phyloP scores from a whole-genome alignment of 2,888 invertebrate species.

The Helicoverpa assulta region DNA sequence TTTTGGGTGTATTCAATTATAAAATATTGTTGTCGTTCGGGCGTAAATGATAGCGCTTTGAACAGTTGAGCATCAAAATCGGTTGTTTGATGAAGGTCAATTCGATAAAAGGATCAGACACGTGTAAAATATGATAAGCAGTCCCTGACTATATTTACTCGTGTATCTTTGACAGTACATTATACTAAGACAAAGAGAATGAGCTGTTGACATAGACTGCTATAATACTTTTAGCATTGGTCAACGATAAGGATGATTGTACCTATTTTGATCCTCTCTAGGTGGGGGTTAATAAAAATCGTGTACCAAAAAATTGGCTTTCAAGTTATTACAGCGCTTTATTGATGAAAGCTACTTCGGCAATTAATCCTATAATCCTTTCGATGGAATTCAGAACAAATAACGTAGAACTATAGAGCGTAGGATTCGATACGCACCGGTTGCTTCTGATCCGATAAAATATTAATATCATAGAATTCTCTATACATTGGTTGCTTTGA shows the following conservation, averaged over 20 bases:
- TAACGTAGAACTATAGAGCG: slow-evolving; percentile 33
- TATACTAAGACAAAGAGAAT: too few species aligned
- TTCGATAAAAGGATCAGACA: too few species aligned
- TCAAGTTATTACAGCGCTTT: slow-evolving; percentile 4
- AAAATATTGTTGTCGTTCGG: slow-evolving; percentile 3
- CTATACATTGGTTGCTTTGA: not conserved
- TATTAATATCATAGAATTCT: slow-evolving; percentile 15
- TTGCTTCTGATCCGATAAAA: slow-evolving; percentile 33
- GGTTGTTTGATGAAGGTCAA: too few species aligned
- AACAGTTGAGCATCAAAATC: not conserved
- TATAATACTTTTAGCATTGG: too few species aligned
- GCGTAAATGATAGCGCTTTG: not conserved
- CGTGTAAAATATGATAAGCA: too few species aligned
- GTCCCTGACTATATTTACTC: too few species aligned
- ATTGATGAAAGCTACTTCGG: slow-evolving; percentile 12
- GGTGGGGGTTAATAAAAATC: not conserved
- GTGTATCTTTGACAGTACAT: too few species aligned
- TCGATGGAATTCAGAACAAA: slow-evolving; percentile 24
- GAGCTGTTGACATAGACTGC: too few species aligned
- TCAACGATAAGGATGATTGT: too few species aligned
- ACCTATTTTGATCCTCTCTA: too few species aligned
- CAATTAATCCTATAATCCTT: slow-evolving; percentile 45
- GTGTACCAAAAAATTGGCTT: slow-evolving; percentile 6
- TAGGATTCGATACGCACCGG: slow-evolving; percentile 17
- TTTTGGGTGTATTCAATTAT: slow-evolving; percentile 19